Base-by-base conservation (phyloP, 2,113 vertebrate species). In the Plectropomus leopardus region DNA sequence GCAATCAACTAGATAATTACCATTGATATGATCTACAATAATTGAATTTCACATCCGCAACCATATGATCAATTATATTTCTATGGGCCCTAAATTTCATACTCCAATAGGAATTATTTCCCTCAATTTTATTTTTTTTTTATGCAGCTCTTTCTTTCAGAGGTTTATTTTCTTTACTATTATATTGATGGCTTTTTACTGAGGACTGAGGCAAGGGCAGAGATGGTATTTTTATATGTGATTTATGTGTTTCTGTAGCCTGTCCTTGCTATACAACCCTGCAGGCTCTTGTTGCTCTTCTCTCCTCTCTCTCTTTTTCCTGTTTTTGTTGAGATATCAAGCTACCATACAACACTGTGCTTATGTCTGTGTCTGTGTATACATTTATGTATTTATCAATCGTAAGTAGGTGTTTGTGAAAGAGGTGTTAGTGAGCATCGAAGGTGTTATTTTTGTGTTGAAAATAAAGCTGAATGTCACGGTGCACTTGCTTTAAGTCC, bases 191-290 rank as follows among this genome's bases (percentile, higher is more conserved):
- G 6, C 2, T 54, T 66, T 64, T 59, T 72, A 36, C n/a, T 51
- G 30, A 30, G 30, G 42, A 50, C 72, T 53, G 51, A 65, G 16
- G n/a, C 64, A 77, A 80, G 58, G 26, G 8, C 64, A 85, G 34
- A 71, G 17, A 26, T 55, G 50, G 17, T 78, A 57, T 64, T 72
- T 80, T 72, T 77, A 42, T 51, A n/a, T 64, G 7, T 69, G 53
- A 77, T 80, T 55, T 50, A 69, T 77, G 67, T 57, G 44, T 54
- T 76, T 86, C 53, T 85, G 71, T n/a, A 57, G 78, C 67, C 30
- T 72, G 71, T 51, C 76, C 71, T 76, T 67, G 78, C 34, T 82
- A n/a, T 58, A 47, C 26, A 45, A 30, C 16, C 30, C 48, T 58
- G 64, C 58, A 74, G 53, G 16, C 34, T 51, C 61, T 45, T 36